Conservation (phyloP, 2,113 vertebrate genomes). For the Suncus etruscus region DNA sequence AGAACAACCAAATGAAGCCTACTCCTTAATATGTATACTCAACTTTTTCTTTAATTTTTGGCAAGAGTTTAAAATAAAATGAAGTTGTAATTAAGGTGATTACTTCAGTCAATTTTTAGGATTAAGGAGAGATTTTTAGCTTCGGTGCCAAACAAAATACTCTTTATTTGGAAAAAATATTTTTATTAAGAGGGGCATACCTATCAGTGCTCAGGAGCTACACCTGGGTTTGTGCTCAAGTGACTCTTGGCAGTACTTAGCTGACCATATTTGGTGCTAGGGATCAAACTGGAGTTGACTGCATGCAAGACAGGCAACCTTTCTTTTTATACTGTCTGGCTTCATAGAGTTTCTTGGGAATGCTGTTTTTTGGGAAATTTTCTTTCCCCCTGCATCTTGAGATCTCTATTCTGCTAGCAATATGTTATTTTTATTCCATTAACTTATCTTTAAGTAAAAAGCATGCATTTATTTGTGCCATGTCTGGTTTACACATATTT, state of each 20-base stretch:
- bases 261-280: too few species aligned
- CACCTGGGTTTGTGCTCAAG: too few species aligned
- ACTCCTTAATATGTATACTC: constrained; percentile 17
- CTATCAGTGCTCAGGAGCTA: too few species aligned
- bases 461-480: background rate
- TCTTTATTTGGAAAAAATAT: constrained; percentile 34
- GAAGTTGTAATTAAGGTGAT: background rate
- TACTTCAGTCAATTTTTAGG: constrained; percentile 45
- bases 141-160: background rate
- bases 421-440: background rate
- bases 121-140: background rate
- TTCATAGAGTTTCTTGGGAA: background rate
- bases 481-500: constrained; percentile 35
- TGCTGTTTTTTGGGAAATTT: background rate
- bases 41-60: constrained; percentile 44
- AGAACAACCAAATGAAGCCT: background rate
- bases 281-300: too few species aligned
- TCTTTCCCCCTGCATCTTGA: background rate
- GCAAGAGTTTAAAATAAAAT: constrained; percentile 52
- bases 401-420: background rate
- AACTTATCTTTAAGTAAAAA: background rate
- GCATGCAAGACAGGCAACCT: too few species aligned
- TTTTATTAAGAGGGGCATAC: too few species aligned
- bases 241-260: too few species aligned
- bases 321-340: background rate